A percentile compares a stretch with the other conserved stretches of the same genome.
These are phyloP conservation scores for Acleris emargana DNA, from an alignment of 2,888 invertebrate genomes.

Conservation along the genomic window DNA sequence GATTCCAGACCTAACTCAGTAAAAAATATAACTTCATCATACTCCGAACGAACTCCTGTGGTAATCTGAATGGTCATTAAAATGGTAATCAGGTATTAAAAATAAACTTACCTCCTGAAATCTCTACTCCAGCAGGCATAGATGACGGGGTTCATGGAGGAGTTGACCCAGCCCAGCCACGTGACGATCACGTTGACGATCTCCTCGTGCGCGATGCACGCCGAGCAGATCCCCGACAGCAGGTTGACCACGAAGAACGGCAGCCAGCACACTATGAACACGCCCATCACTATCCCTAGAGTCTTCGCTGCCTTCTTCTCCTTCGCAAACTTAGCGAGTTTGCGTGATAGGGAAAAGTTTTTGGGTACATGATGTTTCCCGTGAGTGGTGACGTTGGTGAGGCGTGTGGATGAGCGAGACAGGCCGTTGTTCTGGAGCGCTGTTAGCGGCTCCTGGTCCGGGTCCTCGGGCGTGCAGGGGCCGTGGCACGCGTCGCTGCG, in stretches of 20 bases:
- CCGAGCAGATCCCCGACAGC: constrained; percentile 93
- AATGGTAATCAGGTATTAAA: too few species aligned
- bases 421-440: constrained; percentile 91
- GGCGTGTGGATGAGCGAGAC: constrained; percentile 87
- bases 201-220: constrained; percentile 94
- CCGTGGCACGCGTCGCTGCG: constrained; percentile 80
- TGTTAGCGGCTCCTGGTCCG: constrained; percentile 88
- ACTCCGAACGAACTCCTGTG: not conserved
- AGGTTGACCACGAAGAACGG: constrained; percentile 98
- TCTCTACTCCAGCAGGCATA: constrained; percentile 99
- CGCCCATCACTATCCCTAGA: constrained; percentile 97
- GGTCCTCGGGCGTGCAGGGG: constrained; percentile 87
- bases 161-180: constrained; percentile 98
- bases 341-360: constrained; percentile 96
- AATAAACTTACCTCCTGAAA: constrained; percentile 90
- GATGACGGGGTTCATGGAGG: constrained; percentile 98
- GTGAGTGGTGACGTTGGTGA: constrained; percentile 82
- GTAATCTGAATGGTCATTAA: not conserved
- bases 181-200: constrained; percentile 94
- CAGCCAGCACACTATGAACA: constrained; percentile 98
- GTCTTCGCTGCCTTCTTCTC: constrained; percentile 99
- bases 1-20: too few species aligned
- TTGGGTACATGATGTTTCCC: constrained; percentile 89
- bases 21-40: too few species aligned
- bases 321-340: constrained; percentile 97